Evolutionary conservation across 2,797 vertebrate genomes (phyloP).

Genomic region (Lutjanus argentimaculatus): DNA sequence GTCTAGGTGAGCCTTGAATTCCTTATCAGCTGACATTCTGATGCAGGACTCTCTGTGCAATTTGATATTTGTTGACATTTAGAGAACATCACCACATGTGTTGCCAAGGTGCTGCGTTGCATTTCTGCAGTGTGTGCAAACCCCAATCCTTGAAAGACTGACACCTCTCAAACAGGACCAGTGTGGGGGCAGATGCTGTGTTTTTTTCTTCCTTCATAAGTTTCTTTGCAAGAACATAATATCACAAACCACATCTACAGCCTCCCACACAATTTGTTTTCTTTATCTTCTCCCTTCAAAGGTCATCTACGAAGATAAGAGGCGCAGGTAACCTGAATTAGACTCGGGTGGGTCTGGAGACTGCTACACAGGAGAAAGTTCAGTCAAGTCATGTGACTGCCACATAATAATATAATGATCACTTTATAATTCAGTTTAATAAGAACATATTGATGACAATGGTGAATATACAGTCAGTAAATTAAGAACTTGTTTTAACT

Average conservation of each 20-base stretch:
- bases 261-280: conserved; percentile 90
- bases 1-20: not conserved
- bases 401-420: not conserved
- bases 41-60: conserved; percentile 23
- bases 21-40: conserved; percentile 46
- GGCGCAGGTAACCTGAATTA: conserved; percentile 80
- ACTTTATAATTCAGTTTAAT: not conserved
- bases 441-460: not conserved
- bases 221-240: conserved; percentile 90
- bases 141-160: conserved; percentile 81
- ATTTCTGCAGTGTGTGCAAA: conserved; percentile 75
- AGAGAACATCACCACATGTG: conserved; percentile 40
- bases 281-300: conserved; percentile 91
- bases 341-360: conserved; percentile 56
- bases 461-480: not conserved
- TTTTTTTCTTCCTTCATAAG: conserved; percentile 82
- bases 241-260: conserved; percentile 93
- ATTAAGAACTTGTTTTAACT: not conserved
- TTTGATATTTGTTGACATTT: conserved; percentile 70
- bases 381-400: conserved; percentile 36
- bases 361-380: conserved; percentile 56
- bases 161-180: conserved; percentile 76
- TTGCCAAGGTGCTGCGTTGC: conserved; percentile 61
- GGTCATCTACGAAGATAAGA: conserved; percentile 91
- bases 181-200: conserved; percentile 75